These are phyloP conservation scores for Erinaceus europaeus DNA, from an alignment of 2,113 vertebrate genomes.

Conservation along the genomic window DNA sequence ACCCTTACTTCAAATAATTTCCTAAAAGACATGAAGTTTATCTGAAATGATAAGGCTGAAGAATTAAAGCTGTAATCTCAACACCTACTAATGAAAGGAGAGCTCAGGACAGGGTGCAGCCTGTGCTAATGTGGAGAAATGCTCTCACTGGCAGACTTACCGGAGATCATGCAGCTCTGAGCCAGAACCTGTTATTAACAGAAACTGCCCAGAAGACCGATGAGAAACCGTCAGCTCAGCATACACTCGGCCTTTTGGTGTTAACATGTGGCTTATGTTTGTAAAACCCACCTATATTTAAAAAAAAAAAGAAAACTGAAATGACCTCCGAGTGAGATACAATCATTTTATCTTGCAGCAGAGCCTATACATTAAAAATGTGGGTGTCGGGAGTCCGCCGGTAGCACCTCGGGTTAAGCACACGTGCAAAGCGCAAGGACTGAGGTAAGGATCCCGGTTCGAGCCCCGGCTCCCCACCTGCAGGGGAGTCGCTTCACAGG, in stretches of 20 bases:
- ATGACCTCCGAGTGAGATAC: slow-evolving; percentile 38
- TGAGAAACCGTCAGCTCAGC: slow-evolving; percentile 96
- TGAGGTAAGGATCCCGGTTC: no score
- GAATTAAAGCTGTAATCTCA: slow-evolving; percentile 28
- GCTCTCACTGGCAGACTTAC: slow-evolving; percentile 80
- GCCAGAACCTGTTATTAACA: slow-evolving; percentile 94
- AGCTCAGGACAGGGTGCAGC: neutral
- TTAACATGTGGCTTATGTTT: slow-evolving; percentile 99
- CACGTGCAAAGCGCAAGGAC: no score
- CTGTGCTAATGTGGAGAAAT: neutral
- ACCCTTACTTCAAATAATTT: neutral
- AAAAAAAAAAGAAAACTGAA: slow-evolving; percentile 16
- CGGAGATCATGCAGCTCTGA: slow-evolving; percentile 97
- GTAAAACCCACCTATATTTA: slow-evolving; percentile 95
- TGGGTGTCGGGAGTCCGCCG: no score
- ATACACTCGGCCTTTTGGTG: slow-evolving; percentile 90
- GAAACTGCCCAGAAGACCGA: slow-evolving; percentile 87
- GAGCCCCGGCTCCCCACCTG: no score
- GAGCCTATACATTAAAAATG: slow-evolving; percentile 19
- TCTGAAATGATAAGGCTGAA: slow-evolving; percentile 3
- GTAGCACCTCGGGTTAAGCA: no score
- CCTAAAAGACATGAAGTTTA: neutral
- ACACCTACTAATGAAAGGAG: neutral
- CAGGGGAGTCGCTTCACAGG: no score
- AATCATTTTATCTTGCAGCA: slow-evolving; percentile 26